Conservation (phyloP, 1,140 invertebrate genomes). For the Drosophila navojoa region DNA sequence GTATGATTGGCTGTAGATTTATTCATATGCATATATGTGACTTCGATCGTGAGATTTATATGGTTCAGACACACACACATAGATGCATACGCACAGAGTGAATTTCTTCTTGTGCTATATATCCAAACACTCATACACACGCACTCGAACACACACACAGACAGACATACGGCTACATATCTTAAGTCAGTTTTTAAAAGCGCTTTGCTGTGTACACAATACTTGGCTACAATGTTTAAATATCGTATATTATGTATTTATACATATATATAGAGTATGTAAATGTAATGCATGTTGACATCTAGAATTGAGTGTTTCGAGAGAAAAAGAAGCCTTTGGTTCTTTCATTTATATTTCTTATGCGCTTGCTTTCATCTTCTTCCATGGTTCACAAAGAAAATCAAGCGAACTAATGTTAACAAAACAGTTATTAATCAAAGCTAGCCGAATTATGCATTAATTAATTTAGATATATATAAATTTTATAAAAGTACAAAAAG, state of each 20-base stretch:
- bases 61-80: background rate
- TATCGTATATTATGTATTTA: constrained; percentile 46
- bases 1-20: constrained; percentile 33
- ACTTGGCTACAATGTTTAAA: constrained; percentile 42
- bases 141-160: background rate
- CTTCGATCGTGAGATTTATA: background rate
- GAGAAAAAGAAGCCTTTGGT: constrained; percentile 32
- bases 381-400: constrained; percentile 38
- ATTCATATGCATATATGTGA: constrained; percentile 9
- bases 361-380: constrained; percentile 6
- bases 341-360: constrained; percentile 9
- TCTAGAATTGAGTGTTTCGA: constrained; percentile 61
- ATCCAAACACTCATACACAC: constrained; percentile 6
- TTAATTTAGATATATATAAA: constrained; percentile 64
- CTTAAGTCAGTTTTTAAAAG: constrained; percentile 50
- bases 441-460: constrained; percentile 67
- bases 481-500: constrained; percentile 80
- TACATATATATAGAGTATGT: constrained; percentile 61
- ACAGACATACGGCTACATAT: constrained; percentile 27
- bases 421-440: constrained; percentile 7
- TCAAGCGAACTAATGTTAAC: constrained; percentile 29
- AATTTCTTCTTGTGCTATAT: constrained; percentile 8
- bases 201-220: constrained; percentile 34
- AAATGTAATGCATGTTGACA: constrained; percentile 75
- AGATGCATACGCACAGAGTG: constrained; percentile 40